Percentiles rank a stretch among this genome's conserved stretches.
phyloP scores from a whole-genome alignment of 2,888 invertebrate species.

The Diplazon laetatorius region DNA sequence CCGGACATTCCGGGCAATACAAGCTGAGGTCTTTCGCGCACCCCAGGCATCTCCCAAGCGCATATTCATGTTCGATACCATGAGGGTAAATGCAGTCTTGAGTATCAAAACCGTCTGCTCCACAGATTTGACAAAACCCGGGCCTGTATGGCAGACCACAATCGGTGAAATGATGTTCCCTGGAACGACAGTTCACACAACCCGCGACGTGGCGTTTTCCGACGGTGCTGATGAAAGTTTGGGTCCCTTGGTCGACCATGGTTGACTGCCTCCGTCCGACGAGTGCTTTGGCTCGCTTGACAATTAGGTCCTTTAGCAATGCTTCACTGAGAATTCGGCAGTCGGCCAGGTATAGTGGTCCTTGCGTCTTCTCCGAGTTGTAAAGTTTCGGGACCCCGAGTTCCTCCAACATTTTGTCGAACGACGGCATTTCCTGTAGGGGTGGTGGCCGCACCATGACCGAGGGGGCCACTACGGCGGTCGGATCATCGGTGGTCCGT shows the following conservation, averaged over 20 bases:
- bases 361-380: neutral
- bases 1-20: constrained; percentile 50
- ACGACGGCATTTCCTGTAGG: neutral
- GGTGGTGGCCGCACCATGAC: constrained; percentile 1
- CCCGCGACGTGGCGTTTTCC: constrained; percentile 27
- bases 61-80: constrained; percentile 40
- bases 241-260: constrained; percentile 34
- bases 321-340: constrained; percentile 20
- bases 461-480: neutral
- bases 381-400: neutral
- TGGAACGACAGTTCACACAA: constrained; percentile 41
- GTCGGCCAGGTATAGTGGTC: constrained; percentile 5
- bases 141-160: constrained; percentile 33
- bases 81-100: constrained; percentile 49
- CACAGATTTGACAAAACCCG: constrained; percentile 37
- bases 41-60: constrained; percentile 32
- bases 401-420: constrained; percentile 7
- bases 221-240: constrained; percentile 37
- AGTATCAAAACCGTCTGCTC: constrained; percentile 45
- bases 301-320: constrained; percentile 7
- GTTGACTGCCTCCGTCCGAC: neutral
- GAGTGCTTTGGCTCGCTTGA: constrained; percentile 21
- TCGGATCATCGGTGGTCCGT: neutral
- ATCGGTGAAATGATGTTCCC: constrained; percentile 26
- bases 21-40: constrained; percentile 27